A percentile compares a stretch with the other conserved stretches of the same genome.
These are phyloP conservation scores for Scolopax mira DNA, from an alignment of 2,113 vertebrate species.

Conservation along the genomic window DNA sequence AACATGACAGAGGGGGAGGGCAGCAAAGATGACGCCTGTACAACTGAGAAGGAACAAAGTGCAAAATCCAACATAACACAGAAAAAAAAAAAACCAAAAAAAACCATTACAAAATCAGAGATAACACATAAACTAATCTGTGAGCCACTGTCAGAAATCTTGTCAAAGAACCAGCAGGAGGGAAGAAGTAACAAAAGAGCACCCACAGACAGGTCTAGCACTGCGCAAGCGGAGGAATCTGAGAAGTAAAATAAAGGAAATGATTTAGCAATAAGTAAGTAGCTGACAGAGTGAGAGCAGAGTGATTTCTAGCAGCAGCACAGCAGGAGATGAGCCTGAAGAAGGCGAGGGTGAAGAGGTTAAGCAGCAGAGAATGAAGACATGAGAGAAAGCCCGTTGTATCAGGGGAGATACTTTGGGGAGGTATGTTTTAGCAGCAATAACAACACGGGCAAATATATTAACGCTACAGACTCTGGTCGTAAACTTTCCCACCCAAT, in stretches of 20 bases:
- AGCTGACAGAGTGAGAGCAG: conserved; percentile 53
- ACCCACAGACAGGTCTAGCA: background rate
- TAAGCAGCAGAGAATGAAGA: conserved; percentile 60
- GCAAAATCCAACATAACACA: background rate
- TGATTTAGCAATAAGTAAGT: conserved; percentile 56
- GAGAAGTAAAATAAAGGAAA: conserved; percentile 47
- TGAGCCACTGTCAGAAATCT: background rate
- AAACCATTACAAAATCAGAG: background rate
- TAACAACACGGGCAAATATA: background rate
- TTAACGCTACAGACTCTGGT: background rate
- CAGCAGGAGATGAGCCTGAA: conserved; percentile 24
- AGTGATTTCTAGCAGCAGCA: conserved; percentile 19
- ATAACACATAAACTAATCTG: background rate
- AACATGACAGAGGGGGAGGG: background rate
- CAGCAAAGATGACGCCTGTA: rapidly evolving
- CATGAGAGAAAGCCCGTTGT: conserved; percentile 54
- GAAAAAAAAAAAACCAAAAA: too few species aligned
- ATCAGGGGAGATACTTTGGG: conserved; percentile 45
- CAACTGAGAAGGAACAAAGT: background rate
- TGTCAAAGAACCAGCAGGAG: background rate
- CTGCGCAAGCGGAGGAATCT: conserved; percentile 1
- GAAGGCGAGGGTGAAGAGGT: conserved; percentile 59
- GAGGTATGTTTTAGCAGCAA: background rate
- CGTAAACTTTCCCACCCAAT: background rate
- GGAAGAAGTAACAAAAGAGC: background rate